Evolutionary conservation across 1,140 invertebrate genomes (phyloP).

Genomic region (Anadara kagoshimensis): DNA sequence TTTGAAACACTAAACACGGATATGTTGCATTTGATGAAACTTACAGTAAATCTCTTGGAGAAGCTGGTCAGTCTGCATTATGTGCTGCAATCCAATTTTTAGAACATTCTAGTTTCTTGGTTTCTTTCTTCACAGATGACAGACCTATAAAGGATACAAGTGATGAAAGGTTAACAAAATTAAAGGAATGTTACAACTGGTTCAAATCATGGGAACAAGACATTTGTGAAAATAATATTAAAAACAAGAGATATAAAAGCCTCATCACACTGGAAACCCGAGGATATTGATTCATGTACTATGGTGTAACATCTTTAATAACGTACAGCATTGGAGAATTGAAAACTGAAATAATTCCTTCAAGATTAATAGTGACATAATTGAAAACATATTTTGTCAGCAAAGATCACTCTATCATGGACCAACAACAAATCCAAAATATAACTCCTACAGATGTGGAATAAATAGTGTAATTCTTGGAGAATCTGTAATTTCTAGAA

Average conservation of each 20-base stretch:
- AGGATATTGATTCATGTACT: constrained; percentile 20
- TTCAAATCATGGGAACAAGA: constrained; percentile 4
- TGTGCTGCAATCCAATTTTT: constrained; percentile 5
- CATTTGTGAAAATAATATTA: not conserved
- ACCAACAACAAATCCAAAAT: constrained; percentile 32
- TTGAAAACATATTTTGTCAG: constrained; percentile 35
- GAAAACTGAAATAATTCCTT: constrained; percentile 13
- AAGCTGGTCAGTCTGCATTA: constrained; percentile 7
- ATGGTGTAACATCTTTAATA: constrained; percentile 24
- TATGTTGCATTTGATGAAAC: constrained; percentile 15
- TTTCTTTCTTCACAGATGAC: constrained; percentile 14
- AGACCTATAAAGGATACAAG: constrained; percentile 20
- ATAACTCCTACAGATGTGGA: constrained; percentile 3
- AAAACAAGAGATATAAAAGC: constrained; percentile 13
- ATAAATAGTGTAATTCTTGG: constrained; percentile 22
- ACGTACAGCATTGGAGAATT: constrained; percentile 4
- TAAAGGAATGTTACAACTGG: constrained; percentile 9
- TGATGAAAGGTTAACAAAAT: constrained; percentile 7
- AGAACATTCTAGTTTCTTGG: constrained; percentile 3
- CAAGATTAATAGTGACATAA: constrained; percentile 24
- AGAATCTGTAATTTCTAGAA: constrained; percentile 19
- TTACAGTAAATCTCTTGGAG: constrained; percentile 8
- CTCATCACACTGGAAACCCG: constrained; percentile 28
- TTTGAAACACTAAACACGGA: constrained; percentile 10
- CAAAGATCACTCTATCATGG: no score